phyloP scores from a whole-genome alignment of 2,888 invertebrate genomes.

The Conomelus anceps region DNA sequence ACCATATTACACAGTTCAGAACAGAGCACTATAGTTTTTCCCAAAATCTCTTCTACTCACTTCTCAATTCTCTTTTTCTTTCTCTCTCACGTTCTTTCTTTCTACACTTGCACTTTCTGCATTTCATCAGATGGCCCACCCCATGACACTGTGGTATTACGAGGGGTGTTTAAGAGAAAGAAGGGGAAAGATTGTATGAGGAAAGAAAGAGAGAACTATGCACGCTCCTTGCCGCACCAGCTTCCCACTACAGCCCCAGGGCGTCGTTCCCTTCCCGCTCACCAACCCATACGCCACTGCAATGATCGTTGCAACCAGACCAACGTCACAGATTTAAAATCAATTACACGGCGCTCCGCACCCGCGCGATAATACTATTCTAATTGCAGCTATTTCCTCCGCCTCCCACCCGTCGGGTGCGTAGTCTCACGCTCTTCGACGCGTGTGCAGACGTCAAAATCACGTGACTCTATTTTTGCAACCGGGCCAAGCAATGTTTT shows the following conservation, averaged over 20 bases:
- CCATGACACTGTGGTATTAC: too few species aligned
- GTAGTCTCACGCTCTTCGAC: too few species aligned
- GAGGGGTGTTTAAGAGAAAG: not conserved
- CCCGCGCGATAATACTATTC: not conserved
- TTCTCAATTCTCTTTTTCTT: too few species aligned
- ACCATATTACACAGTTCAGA: too few species aligned
- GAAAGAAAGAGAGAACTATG: not conserved
- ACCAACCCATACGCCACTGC: not conserved
- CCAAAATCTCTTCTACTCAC: too few species aligned
- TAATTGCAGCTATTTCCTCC: not conserved
- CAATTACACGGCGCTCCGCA: not conserved
- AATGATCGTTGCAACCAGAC: not conserved
- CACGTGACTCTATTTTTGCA: not conserved
- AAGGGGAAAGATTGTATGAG: not conserved
- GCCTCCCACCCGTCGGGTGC: not conserved
- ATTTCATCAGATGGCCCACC: too few species aligned
- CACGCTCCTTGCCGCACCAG: too few species aligned
- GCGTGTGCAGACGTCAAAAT: too few species aligned
- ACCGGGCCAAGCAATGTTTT: not conserved
- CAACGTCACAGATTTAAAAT: not conserved
- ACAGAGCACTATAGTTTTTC: too few species aligned
- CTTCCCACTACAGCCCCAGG: not conserved
- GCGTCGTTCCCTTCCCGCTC: not conserved
- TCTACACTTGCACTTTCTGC: too few species aligned
- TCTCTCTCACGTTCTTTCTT: too few species aligned